These are phyloP conservation scores for Chroicocephalus ridibundus DNA, from an alignment of 2,113 vertebrate species.

Conservation along the genomic window DNA sequence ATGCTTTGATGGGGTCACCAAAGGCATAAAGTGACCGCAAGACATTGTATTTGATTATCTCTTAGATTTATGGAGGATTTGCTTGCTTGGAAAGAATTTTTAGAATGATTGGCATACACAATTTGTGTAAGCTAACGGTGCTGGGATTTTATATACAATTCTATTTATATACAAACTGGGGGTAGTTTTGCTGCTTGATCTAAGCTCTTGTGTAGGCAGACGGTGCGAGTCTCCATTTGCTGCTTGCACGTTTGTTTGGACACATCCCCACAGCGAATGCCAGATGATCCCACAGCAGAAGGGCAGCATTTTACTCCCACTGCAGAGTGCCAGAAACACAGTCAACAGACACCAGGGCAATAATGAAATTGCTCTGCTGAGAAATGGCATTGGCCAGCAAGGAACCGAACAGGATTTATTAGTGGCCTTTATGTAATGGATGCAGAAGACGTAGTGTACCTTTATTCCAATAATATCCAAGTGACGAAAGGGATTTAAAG, in stretches of 20 bases:
- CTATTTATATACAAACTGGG: slow-evolving; percentile 30
- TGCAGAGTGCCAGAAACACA: background rate
- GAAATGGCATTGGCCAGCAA: background rate
- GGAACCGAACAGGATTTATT: background rate
- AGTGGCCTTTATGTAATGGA: background rate
- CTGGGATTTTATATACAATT: background rate
- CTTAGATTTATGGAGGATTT: slow-evolving; percentile 46
- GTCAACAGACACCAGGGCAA: background rate
- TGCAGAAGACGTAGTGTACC: background rate
- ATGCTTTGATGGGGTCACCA: slow-evolving; percentile 25
- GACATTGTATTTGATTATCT: slow-evolving; percentile 38
- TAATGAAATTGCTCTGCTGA: background rate
- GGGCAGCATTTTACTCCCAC: background rate
- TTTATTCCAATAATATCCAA: background rate
- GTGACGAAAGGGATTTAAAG: background rate
- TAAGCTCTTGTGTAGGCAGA: background rate
- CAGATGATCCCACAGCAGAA: background rate
- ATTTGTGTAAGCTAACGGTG: background rate
- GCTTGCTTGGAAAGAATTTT: slow-evolving; percentile 65
- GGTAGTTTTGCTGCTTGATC: background rate
- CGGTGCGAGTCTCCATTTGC: background rate
- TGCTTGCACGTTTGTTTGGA: background rate
- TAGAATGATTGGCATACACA: slow-evolving; percentile 52
- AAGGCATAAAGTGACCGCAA: slow-evolving; percentile 26
- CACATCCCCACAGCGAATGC: background rate